A percentile compares a stretch with the other conserved stretches of the same genome.
These are phyloP conservation scores for Seriola quinqueradiata DNA, from an alignment of 2,113 vertebrate species.

Conservation along the genomic window DNA sequence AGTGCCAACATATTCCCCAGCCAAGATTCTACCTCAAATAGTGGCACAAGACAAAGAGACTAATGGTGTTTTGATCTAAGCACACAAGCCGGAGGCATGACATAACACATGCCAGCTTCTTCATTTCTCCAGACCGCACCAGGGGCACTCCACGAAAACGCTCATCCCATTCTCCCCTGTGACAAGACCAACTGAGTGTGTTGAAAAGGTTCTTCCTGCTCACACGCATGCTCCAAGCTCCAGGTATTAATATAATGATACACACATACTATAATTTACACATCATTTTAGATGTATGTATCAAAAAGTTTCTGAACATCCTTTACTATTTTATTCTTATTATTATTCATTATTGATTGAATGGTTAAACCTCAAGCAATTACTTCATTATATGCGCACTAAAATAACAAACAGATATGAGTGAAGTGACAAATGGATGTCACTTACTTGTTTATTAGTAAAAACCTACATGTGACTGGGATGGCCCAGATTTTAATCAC, in stretches of 20 bases:
- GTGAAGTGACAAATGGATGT: background rate
- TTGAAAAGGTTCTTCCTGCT: slow-evolving; percentile 52
- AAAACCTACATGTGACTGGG: background rate
- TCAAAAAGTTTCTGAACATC: slow-evolving; percentile 1
- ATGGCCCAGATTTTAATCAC: background rate
- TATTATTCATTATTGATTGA: background rate
- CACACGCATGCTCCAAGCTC: slow-evolving; percentile 22
- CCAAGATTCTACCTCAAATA: slow-evolving; percentile 73
- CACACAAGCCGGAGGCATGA: slow-evolving; percentile 77
- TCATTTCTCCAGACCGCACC: slow-evolving; percentile 75
- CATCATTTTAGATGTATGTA: background rate
- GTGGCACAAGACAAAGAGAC: slow-evolving; percentile 81
- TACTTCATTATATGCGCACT: background rate
- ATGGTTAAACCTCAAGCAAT: background rate
- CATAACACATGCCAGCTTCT: slow-evolving; percentile 79
- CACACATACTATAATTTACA: slow-evolving; percentile 25
- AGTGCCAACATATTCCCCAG: slow-evolving; percentile 67
- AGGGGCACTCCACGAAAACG: slow-evolving; percentile 57
- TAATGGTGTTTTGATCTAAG: slow-evolving; percentile 81
- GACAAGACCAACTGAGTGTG: slow-evolving; percentile 61
- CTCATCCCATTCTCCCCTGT: slow-evolving; percentile 66
- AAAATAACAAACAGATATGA: background rate
- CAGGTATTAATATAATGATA: slow-evolving; percentile 39
- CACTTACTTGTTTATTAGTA: background rate
- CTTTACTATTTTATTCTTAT: background rate